Conservation (phyloP, 2,888 invertebrate species). For the Syrista parreyssii region DNA sequence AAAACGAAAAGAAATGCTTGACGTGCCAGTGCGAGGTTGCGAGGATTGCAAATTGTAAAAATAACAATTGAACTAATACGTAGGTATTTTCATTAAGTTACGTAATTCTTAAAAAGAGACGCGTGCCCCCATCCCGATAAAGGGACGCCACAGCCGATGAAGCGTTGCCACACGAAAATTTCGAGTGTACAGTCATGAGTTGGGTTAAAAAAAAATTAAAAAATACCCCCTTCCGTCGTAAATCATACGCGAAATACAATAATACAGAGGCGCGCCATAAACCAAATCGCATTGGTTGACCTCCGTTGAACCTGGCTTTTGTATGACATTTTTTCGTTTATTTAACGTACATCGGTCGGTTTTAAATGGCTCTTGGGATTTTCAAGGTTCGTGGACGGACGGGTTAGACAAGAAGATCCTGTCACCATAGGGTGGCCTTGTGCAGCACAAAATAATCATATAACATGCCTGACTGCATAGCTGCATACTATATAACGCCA, state of each 20-base stretch:
- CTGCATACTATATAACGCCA: conserved; percentile 54
- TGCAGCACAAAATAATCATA: conserved; percentile 58
- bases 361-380: conserved; percentile 22
- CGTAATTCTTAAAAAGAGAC: neutral
- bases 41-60: neutral
- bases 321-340: conserved; percentile 37
- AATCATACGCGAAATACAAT: conserved; percentile 50
- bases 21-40: neutral
- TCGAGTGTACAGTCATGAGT: neutral
- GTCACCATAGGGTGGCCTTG: conserved; percentile 60
- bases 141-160: neutral
- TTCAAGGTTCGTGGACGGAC: conserved; percentile 34
- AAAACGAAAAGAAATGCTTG: neutral
- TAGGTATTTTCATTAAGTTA: neutral
- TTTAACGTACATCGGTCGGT: conserved; percentile 23
- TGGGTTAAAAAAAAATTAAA: neutral
- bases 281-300: conserved; percentile 28
- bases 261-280: conserved; percentile 32
- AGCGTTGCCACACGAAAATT: neutral
- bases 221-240: conserved; percentile 35
- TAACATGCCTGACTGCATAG: conserved; percentile 57
- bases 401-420: conserved; percentile 46
- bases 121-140: neutral
- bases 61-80: neutral
- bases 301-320: conserved; percentile 33